Base-by-base conservation (phyloP, 2,797 vertebrate genomes). In the Heteromormyrus szaboi region DNA sequence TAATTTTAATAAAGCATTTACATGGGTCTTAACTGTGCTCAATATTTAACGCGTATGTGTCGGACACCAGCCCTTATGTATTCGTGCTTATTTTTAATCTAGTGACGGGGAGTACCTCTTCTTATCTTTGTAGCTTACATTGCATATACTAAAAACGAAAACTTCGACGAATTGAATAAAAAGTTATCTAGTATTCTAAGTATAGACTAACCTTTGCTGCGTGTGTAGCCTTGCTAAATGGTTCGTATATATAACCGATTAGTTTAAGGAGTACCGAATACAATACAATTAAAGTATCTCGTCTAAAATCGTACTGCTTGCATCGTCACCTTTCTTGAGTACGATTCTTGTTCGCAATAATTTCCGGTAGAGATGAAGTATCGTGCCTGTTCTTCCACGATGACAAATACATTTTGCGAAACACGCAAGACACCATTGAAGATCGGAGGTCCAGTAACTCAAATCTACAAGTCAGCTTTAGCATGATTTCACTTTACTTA, bases 311-410 rank as follows among this genome's bases (percentile, higher is more conserved):
- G 33, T 50, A 56, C 37, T 25, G 50, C 17, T 53, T 48, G 65
- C 37, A 51, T 33, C 68, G 12, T 88, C 86, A 84, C 86, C 89
- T 89, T 85, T 48, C 68, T 44, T 19, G 46, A 29, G 11, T 37
- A 37, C 83, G 76, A 29, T 65, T 56, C 51, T 37, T 85, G n/a
- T 41, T 48, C 89, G n/a, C 50, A 29, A 41, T 85, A 46, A 19
- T 59, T 88, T 72, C 87, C 79, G 5, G 29, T 7, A n/a, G 29
- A 62, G 22, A 8, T 44, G 62, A 54, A n/a, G 50, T 33, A 37
- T 25, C 12, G 25, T 37, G 68, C 12, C 79, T n/a, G 59, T 46
- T 76, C 89, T 12, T 88, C 22, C 41, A 65, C 33, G 41, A 59
- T n/a, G 44, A 62, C 50, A 84, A 88, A 59, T 22, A n/a, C 44